A percentile compares a stretch with the other conserved stretches of the same genome.
These are phyloP conservation scores for Leptopilina boulardi DNA, from an alignment of 1,140 invertebrate genomes.

Conservation along the genomic window DNA sequence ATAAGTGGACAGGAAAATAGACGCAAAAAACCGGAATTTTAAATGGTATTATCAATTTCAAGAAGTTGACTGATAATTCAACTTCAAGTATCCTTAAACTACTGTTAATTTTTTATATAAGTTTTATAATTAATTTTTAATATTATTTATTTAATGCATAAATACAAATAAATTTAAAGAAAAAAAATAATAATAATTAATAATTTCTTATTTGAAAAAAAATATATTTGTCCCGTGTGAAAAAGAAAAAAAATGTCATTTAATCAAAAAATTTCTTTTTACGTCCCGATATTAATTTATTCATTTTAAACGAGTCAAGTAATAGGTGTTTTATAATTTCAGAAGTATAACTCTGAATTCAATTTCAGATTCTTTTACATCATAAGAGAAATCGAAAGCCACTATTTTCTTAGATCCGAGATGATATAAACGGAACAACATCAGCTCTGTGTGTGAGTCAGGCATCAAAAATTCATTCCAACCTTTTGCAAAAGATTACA, in stretches of 20 bases:
- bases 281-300: background rate
- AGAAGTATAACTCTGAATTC: background rate
- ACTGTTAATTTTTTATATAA: background rate
- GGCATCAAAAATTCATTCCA: background rate
- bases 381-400: conserved; percentile 24
- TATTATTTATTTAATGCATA: no score
- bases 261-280: background rate
- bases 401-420: conserved; percentile 16
- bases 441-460: background rate
- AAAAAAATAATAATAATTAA: no score
- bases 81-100: background rate
- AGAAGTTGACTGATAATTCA: background rate
- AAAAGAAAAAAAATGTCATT: background rate
- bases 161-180: background rate
- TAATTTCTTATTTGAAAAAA: no score
- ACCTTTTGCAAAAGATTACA: background rate
- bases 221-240: no score
- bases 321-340: background rate
- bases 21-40: conserved; percentile 22
- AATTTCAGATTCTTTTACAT: conserved; percentile 18
- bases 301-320: background rate
- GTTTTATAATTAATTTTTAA: no score
- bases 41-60: background rate
- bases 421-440: conserved; percentile 18
- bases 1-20: conserved; percentile 7